Evolutionary conservation across 92 coral and sea anemone species (phyloP).

Genomic region (Plumapathes pennacea): DNA sequence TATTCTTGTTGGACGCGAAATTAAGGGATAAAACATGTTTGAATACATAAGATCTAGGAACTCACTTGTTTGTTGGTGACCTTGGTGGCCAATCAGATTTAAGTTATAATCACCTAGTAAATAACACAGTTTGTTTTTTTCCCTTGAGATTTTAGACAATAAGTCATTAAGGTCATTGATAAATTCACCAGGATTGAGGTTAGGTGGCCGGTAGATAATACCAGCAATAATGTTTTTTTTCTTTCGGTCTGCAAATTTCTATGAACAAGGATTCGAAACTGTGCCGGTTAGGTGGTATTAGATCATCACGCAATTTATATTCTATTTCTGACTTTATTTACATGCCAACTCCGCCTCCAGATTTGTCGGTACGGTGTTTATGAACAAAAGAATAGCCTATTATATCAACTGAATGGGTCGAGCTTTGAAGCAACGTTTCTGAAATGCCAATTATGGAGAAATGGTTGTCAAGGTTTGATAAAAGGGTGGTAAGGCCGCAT

Average conservation of each 20-base stretch:
- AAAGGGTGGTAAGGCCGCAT: neutral
- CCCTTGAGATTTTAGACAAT: constrained; percentile 27
- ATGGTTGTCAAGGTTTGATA: neutral
- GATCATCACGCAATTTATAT: no score
- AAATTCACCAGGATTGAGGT: constrained; percentile 34
- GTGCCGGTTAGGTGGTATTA: no score
- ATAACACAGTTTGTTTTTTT: constrained; percentile 33
- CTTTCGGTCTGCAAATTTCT: no score
- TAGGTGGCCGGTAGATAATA: constrained; percentile 35
- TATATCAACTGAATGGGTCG: no score
- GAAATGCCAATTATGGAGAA: no score
- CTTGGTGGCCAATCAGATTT: constrained; percentile 32
- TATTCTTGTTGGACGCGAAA: constrained; percentile 60
- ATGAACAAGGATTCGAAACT: no score
- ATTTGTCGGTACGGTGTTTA: no score
- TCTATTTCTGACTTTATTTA: no score
- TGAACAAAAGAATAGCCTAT: no score
- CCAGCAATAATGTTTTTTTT: constrained; percentile 45
- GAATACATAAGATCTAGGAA: constrained; percentile 59
- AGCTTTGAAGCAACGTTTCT: no score
- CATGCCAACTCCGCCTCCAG: no score
- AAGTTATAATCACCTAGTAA: constrained; percentile 44
- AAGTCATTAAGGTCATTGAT: constrained; percentile 9
- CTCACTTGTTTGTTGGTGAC: constrained; percentile 40
- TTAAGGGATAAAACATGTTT: constrained; percentile 40